A percentile compares a stretch with the other conserved stretches of the same genome.
Evolutionary conservation across 2,113 vertebrate species (phyloP).

Genomic region (Sisor rabdophorus): DNA sequence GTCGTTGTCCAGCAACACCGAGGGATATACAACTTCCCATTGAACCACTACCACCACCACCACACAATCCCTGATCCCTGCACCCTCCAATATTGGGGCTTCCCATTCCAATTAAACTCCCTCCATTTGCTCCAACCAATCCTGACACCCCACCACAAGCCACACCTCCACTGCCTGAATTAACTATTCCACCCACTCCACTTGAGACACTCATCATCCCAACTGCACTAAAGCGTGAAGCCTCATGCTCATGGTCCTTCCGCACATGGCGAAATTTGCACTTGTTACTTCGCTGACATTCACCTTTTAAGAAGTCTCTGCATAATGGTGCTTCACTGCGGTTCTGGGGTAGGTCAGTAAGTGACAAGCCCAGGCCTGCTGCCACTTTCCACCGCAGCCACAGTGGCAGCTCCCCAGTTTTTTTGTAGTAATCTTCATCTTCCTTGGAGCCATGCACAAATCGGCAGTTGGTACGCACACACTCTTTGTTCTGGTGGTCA

Average conservation of each 20-base stretch:
- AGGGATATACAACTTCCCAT: constrained; percentile 65
- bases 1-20: constrained; percentile 60
- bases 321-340: constrained; percentile 93
- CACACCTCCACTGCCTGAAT: constrained; percentile 53
- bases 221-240: constrained; percentile 65
- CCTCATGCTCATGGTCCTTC: constrained; percentile 84
- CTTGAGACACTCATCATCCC: constrained; percentile 60
- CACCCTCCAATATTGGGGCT: constrained; percentile 67
- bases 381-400: constrained; percentile 89
- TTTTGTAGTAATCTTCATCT: constrained; percentile 96
- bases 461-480: constrained; percentile 87
- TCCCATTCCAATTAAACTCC: constrained; percentile 66
- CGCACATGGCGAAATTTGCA: constrained; percentile 94
- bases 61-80: constrained; percentile 65
- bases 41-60: constrained; percentile 59
- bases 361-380: constrained; percentile 83
- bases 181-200: constrained; percentile 63
- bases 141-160: constrained; percentile 67
- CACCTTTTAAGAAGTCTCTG: constrained; percentile 90
- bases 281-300: constrained; percentile 90
- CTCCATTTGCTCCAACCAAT: constrained; percentile 61
- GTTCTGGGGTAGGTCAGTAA: constrained; percentile 86
- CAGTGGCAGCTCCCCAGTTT: constrained; percentile 85
- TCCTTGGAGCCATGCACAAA: constrained; percentile 96
- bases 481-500: constrained; percentile 96